Evolutionary conservation across 1,140 invertebrate genomes (phyloP).

Genomic region (Pogonognathellus flavescens): DNA sequence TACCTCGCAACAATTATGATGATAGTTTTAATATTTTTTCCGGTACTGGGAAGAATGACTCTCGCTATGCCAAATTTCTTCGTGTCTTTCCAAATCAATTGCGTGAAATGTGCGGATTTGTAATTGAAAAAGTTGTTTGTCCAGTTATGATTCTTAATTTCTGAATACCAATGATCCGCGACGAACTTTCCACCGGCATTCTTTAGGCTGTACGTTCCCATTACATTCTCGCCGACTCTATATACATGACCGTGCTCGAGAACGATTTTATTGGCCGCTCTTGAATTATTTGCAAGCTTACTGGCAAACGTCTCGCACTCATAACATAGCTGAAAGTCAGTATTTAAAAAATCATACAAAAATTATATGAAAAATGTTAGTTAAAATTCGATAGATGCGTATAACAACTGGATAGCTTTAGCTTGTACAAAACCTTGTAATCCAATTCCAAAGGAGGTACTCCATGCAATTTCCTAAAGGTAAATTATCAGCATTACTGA

Average conservation of each 20-base stretch:
- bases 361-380: not conserved
- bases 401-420: not conserved
- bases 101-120: conserved; percentile 50
- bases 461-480: not conserved
- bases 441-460: not conserved
- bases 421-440: not conserved
- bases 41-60: not conserved
- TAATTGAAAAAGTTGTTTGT: not conserved
- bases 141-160: conserved; percentile 31
- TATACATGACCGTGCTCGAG: not conserved
- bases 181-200: not conserved
- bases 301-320: not conserved
- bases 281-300: not conserved
- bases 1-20: conserved; percentile 41
- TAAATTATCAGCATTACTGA: not conserved
- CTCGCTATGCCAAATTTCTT: conserved; percentile 65
- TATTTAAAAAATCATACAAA: not conserved
- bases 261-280: not conserved
- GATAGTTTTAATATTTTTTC: not conserved
- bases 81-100: conserved; percentile 56
- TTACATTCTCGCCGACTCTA: not conserved
- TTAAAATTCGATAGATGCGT: not conserved
- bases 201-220: not conserved
- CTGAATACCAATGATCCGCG: not conserved
- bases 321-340: not conserved